Evolutionary conservation across 1,140 invertebrate genomes (phyloP).

Genomic region (Procambarus clarkii): DNA sequence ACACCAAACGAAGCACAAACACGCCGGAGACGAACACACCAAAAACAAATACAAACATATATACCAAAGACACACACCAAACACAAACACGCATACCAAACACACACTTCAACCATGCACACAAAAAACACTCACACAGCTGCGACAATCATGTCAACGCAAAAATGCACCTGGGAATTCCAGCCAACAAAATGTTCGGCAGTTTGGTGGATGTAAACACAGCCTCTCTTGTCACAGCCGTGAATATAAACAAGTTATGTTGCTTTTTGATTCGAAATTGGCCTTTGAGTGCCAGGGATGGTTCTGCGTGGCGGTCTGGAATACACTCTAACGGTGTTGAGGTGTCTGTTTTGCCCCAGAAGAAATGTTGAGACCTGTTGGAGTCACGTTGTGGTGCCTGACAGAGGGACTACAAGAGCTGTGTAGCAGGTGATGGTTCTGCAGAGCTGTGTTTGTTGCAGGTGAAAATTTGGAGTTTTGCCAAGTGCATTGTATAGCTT

Average conservation of each 20-base stretch:
- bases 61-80: neutral
- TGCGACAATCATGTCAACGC: neutral
- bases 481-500: too few species aligned
- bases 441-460: too few species aligned
- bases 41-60: too few species aligned
- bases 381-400: too few species aligned
- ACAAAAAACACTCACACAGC: neutral
- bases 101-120: neutral
- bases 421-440: too few species aligned
- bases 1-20: too few species aligned
- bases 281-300: neutral
- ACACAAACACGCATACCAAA: neutral
- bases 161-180: neutral
- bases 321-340: neutral
- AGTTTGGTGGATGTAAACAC: neutral
- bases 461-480: too few species aligned
- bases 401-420: too few species aligned
- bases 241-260: neutral
- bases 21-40: too few species aligned
- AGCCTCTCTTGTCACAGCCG: neutral
- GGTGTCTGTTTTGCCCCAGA: too few species aligned
- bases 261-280: neutral
- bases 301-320: too few species aligned
- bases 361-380: too few species aligned
- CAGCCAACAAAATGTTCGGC: neutral